Conservation (phyloP, 2,888 invertebrate species). For the Scaptomyza cyrtandrae region DNA sequence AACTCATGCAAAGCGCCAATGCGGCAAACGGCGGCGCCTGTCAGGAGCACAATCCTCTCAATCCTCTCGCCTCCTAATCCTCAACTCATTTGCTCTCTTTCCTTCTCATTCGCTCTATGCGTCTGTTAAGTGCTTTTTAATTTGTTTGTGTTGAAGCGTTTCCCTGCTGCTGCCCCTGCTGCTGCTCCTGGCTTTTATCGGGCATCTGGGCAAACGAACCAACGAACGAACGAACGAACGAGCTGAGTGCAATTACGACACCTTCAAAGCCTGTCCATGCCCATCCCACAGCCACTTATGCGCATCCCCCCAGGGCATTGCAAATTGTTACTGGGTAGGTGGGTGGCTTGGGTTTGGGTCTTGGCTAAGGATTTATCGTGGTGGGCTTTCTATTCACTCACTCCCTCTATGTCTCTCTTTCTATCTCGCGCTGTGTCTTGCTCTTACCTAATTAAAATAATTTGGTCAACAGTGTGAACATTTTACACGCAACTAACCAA, state of each 20-base stretch:
- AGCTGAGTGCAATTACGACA: conserved; percentile 82
- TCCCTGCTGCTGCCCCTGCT: background rate
- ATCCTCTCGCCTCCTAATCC: conserved; percentile 1
- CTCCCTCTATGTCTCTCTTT: background rate
- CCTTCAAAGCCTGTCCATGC: conserved; percentile 65
- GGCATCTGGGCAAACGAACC: conserved; percentile 36
- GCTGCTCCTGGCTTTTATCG: conserved; percentile 49
- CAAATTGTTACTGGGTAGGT: conserved; percentile 12
- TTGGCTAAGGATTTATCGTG: background rate
- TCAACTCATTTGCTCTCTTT: conserved; percentile 12
- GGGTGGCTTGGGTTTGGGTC: background rate
- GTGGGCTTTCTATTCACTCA: background rate
- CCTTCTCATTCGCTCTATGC: conserved; percentile 21
- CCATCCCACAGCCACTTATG: conserved; percentile 61
- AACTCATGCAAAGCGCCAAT: conserved; percentile 22
- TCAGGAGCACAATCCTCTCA: conserved; percentile 21
- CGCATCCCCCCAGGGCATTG: conserved; percentile 68
- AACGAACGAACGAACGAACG: conserved; percentile 5
- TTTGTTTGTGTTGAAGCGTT: conserved; percentile 67
- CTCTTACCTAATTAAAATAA: conserved; percentile 66
- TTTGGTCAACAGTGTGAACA: conserved; percentile 64
- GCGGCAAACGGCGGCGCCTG: conserved; percentile 56
- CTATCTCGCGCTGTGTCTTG: background rate
- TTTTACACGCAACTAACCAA: conserved; percentile 61
- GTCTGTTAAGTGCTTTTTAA: conserved; percentile 78